These are phyloP conservation scores for Crocuta crocuta DNA, from an alignment of 2,113 vertebrate species.

Conservation along the genomic window DNA sequence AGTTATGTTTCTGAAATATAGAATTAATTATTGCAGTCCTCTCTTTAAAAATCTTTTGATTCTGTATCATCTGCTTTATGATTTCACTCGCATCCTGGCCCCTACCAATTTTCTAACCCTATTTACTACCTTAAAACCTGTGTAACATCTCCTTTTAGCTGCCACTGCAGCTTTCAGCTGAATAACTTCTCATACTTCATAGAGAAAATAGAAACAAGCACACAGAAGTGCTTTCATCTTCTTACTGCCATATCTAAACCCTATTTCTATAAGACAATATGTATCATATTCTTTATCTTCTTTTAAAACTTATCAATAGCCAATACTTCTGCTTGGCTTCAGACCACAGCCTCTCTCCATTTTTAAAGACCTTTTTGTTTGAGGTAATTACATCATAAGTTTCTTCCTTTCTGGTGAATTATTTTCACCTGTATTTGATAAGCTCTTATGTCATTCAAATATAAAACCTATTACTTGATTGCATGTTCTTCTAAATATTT, in stretches of 20 bases:
- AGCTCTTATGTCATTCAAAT: neutral
- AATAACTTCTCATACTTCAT: neutral
- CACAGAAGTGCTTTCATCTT: neutral
- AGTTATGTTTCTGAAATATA: neutral
- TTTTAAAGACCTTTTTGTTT: neutral
- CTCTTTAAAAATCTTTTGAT: neutral
- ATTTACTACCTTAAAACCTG: neutral
- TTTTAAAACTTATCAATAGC: neutral
- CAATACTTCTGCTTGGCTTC: neutral
- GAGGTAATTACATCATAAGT: neutral
- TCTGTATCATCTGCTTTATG: neutral
- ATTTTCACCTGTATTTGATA: neutral
- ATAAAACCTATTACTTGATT: neutral
- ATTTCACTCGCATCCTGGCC: neutral
- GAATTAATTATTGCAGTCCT: neutral
- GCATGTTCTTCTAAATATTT: neutral
- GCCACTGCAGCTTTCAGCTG: neutral
- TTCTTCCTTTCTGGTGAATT: neutral
- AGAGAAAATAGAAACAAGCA: neutral
- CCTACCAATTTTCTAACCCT: neutral
- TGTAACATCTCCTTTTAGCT: neutral
- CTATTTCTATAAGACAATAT: neutral
- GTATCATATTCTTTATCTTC: neutral
- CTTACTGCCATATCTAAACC: neutral
- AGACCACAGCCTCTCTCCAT: neutral